Base-by-base conservation (phyloP, 2,797 vertebrate genomes). In the Rhinatrema bivittatum region DNA sequence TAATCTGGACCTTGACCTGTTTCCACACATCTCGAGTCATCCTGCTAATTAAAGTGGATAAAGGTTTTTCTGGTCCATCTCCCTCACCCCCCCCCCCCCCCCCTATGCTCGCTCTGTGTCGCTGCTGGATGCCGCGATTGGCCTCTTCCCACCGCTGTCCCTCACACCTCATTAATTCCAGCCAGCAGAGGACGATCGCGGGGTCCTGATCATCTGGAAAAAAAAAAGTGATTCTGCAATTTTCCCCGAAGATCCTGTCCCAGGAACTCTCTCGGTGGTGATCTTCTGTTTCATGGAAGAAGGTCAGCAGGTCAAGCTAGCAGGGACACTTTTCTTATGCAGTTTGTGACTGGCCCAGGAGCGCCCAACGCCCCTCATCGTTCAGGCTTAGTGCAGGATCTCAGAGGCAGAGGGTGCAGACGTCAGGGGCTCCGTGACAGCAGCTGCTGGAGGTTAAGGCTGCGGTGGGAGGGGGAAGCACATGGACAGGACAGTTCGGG, bases 1-100 rank as follows among this genome's bases (percentile, higher is more conserved):
- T 87, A 79, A 83, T 53, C 79, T 66, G 91, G 89, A 95, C 93
- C 85, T 96, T 96, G 92, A 72, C 63, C 74, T 66, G 47, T 76
- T 60, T 72, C 74, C 68, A 74, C 74, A 76, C 66, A 20, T 72
- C 71, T 36, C 34, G 68, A 63, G 39, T 46, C 68, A 58, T 54
- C 50, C 28, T 16, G 63, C 63, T 81, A 76, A 77, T 76, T 70
- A 68, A n/a, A 70, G 52, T 67, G 49, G 65, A 62, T 52, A 56
- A 71, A 68, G n/a, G 68, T 69, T n/a, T 84, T 81, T 74, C 78
- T 78, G 80, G 72, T 74, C 79, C 68, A 59, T 46, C 50, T 74
- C 67, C 74, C 70, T 72, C 53, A 45, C 51, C 62, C 50, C 39
- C 54, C 49, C 39, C 25, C 20, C 56, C 56, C 68, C 53, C 56